phyloP scores from a whole-genome alignment of 2,888 invertebrate species.

The Orthosia incerta region DNA sequence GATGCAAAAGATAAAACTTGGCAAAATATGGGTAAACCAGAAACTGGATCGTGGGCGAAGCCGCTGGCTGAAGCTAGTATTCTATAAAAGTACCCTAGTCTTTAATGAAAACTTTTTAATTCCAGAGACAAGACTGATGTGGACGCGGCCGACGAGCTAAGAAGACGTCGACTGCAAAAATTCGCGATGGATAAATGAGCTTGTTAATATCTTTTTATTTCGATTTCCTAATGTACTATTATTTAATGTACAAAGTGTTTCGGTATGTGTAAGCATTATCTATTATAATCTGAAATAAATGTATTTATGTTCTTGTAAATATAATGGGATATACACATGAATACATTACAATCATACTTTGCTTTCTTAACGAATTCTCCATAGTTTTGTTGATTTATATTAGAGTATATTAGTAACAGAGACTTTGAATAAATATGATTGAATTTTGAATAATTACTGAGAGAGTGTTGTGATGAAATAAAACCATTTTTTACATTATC shows the following conservation, averaged over 20 bases:
- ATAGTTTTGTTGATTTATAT: slow-evolving; percentile 49
- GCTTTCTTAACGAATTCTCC: slow-evolving; percentile 62
- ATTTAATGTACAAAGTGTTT: slow-evolving; percentile 90
- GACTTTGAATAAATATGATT: slow-evolving; percentile 48
- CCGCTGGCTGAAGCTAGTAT: background rate
- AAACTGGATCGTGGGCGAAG: too few species aligned
- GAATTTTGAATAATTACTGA: slow-evolving; percentile 53
- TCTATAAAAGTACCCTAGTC: background rate
- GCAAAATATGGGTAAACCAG: too few species aligned
- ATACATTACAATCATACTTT: slow-evolving; percentile 82
- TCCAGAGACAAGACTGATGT: slow-evolving; percentile 86
- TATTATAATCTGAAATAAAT: slow-evolving; percentile 85
- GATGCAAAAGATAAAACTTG: too few species aligned
- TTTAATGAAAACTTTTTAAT: slow-evolving; percentile 38
- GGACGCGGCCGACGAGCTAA: slow-evolving; percentile 92
- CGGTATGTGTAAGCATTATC: slow-evolving; percentile 88
- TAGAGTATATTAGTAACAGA: slow-evolving; percentile 40
- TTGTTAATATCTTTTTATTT: slow-evolving; percentile 77
- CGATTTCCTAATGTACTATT: slow-evolving; percentile 83
- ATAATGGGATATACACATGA: slow-evolving; percentile 89
- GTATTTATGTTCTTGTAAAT: slow-evolving; percentile 91
- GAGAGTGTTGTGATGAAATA: slow-evolving; percentile 61
- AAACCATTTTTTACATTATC: slow-evolving; percentile 60
- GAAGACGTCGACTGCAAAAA: slow-evolving; percentile 95
- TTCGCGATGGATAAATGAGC: slow-evolving; percentile 90